These are phyloP conservation scores for Bovichtus variegatus DNA, from an alignment of 2,797 vertebrate species.

Conservation along the genomic window DNA sequence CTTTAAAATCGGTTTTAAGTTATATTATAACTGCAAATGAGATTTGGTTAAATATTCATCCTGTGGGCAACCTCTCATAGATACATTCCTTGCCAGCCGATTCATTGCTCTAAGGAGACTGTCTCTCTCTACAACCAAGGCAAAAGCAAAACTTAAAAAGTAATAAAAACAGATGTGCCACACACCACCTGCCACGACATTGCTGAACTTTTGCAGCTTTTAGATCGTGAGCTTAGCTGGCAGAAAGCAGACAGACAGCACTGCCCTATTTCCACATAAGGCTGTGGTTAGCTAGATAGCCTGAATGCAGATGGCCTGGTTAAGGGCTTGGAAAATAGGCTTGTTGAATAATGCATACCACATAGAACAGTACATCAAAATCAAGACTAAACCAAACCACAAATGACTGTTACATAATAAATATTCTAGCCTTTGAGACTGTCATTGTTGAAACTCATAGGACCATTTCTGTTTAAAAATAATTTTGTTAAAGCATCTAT, in stretches of 20 bases:
- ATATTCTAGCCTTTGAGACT: conserved; percentile 9
- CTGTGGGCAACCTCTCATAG: conserved; percentile 34
- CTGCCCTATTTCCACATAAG: conserved; percentile 62
- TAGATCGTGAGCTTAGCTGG: conserved; percentile 26
- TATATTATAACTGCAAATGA: conserved; percentile 44
- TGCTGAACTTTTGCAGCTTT: conserved; percentile 45
- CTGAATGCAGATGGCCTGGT: conserved; percentile 67
- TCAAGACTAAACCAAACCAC: conserved; percentile 32
- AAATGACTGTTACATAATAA: conserved; percentile 29
- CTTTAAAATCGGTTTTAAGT: conserved; percentile 43
- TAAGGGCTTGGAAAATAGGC: conserved; percentile 52
- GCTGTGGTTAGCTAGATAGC: conserved; percentile 55
- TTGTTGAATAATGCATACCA: conserved; percentile 67
- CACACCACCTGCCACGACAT: conserved; percentile 47
- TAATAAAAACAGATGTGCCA: conserved; percentile 24
- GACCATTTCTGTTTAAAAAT: background rate
- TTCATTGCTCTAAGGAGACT: background rate
- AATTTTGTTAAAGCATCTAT: background rate
- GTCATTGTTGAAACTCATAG: conserved; percentile 8
- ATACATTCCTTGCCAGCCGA: conserved; percentile 13
- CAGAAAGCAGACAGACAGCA: conserved; percentile 42
- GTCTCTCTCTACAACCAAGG: background rate
- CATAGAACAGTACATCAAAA: conserved; percentile 44
- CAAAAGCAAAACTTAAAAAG: conserved; percentile 21
- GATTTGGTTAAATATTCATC: conserved; percentile 56